Conservation (phyloP, 1,140 invertebrate species). For the Dermatophagoides farinae region DNA sequence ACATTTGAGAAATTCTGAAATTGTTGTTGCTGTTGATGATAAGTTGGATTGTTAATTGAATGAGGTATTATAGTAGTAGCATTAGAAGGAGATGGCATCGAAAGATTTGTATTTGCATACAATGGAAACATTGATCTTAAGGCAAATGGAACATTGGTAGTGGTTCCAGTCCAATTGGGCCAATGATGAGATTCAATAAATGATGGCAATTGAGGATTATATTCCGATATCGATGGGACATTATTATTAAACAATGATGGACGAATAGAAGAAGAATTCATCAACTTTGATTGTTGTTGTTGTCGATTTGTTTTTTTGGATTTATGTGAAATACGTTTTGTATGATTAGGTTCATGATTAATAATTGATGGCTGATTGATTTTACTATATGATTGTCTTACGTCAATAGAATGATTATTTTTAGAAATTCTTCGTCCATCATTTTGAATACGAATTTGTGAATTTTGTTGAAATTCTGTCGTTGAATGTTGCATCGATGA, state of each 20-base stretch:
- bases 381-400: neutral
- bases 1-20: no score
- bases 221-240: slow-evolving; percentile 7
- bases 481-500: no score
- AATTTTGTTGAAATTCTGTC: no score
- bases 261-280: neutral
- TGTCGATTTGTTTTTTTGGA: neutral
- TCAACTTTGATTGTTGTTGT: neutral
- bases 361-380: neutral
- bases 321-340: neutral
- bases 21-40: no score
- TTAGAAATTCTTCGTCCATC: no score
- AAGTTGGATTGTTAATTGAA: no score
- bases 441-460: no score
- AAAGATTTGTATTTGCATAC: no score
- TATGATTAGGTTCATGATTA: neutral
- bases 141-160: no score
- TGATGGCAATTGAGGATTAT: slow-evolving; percentile 8
- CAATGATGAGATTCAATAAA: neutral
- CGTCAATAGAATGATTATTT: neutral
- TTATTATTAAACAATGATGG: neutral
- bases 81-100: no score
- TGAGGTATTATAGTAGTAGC: no score
- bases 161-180: neutral
- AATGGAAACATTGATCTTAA: no score